Conservation (phyloP, 2,888 invertebrate species). For the Allygus modestus region DNA sequence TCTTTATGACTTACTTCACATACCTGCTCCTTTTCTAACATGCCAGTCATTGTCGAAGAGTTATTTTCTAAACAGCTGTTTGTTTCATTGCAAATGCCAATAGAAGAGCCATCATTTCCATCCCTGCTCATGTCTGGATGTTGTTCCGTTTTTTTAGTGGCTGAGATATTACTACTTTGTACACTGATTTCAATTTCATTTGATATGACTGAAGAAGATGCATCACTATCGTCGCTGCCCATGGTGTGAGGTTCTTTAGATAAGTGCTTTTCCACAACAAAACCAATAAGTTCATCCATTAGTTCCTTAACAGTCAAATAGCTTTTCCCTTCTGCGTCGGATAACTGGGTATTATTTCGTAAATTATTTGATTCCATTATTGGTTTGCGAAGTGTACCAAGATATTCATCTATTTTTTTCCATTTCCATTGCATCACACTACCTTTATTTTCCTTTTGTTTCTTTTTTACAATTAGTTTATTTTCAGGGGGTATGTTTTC, state of each 20-base stretch:
- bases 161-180: not conserved
- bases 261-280: not conserved
- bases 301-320: not conserved
- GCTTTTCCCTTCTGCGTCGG: not conserved
- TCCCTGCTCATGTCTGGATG: not conserved
- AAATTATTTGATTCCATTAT: not conserved
- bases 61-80: not conserved
- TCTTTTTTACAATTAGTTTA: not conserved
- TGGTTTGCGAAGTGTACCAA: not conserved
- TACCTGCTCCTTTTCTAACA: not conserved
- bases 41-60: not conserved
- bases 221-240: not conserved
- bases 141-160: not conserved
- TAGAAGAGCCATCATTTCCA: not conserved
- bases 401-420: conserved; percentile 22
- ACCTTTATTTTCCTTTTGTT: not conserved
- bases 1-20: not conserved
- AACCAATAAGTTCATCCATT: not conserved
- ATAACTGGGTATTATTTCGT: not conserved
- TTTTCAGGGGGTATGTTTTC: not conserved
- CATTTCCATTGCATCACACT: not conserved
- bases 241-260: not conserved
- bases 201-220: not conserved
- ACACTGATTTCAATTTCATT: not conserved
- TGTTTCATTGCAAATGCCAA: not conserved